Evolutionary conservation across 2,113 vertebrate species (phyloP).

Genomic region (Anolis sagrei): DNA sequence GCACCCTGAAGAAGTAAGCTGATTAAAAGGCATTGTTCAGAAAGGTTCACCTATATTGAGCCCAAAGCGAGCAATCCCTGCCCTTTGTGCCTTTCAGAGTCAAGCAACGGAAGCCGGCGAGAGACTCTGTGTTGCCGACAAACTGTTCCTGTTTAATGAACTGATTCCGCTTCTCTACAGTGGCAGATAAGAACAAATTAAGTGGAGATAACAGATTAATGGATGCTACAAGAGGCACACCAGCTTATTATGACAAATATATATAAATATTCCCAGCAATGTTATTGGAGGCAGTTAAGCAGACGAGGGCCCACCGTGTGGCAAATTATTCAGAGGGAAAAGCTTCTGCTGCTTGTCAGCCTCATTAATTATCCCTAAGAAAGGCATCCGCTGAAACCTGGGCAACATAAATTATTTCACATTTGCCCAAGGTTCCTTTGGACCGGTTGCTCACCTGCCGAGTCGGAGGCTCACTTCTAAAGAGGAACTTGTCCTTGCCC

Average conservation of each 20-base stretch:
- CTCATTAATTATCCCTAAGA: constrained; percentile 60
- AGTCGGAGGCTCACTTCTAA: neutral
- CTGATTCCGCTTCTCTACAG: constrained; percentile 62
- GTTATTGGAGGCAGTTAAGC: constrained; percentile 61
- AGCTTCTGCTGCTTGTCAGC: constrained; percentile 62
- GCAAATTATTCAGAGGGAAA: constrained; percentile 60
- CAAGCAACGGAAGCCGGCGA: neutral
- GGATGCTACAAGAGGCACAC: constrained; percentile 57
- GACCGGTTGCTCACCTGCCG: constrained; percentile 21
- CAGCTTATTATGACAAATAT: constrained; percentile 68
- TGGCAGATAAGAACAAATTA: constrained; percentile 71
- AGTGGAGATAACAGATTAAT: constrained; percentile 68
- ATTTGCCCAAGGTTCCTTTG: constrained; percentile 49
- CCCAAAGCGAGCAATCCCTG: neutral
- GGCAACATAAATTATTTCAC: fast-evolving
- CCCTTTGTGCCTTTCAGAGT: neutral
- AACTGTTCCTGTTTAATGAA: constrained; percentile 62
- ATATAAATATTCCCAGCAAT: constrained; percentile 59
- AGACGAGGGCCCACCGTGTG: constrained; percentile 56
- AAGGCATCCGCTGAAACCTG: neutral
- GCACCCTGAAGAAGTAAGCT: neutral
- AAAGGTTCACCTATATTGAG: neutral
- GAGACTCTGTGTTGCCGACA: neutral
- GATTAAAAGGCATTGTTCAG: neutral
- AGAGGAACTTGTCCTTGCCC: neutral